A percentile compares a stretch with the other conserved stretches of the same genome.
phyloP scores from a whole-genome alignment of 2,113 vertebrate genomes.

The Proteles cristata region DNA sequence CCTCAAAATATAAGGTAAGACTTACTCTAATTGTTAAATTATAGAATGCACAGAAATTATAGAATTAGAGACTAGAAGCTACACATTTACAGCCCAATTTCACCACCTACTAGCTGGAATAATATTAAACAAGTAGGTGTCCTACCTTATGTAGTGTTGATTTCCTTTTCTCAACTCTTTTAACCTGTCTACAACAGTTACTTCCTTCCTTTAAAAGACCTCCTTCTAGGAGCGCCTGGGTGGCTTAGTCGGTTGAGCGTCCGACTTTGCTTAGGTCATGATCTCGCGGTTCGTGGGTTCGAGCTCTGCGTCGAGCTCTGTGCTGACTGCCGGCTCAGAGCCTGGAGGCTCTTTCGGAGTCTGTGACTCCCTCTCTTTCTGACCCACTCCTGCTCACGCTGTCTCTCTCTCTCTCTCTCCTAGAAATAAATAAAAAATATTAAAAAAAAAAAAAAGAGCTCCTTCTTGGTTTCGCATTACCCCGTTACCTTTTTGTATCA shows the following conservation, averaged over 20 bases:
- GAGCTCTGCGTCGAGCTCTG: too few relatives aligned
- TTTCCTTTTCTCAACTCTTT: neutral
- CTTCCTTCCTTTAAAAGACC: neutral
- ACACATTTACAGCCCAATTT: neutral
- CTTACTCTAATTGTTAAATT: neutral
- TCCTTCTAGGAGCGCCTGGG: too few relatives aligned
- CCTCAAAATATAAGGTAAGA: neutral
- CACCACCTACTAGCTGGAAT: neutral
- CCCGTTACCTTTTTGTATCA: neutral
- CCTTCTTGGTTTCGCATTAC: neutral
- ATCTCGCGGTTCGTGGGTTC: too few relatives aligned
- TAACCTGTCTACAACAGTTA: neutral
- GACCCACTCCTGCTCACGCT: too few relatives aligned
- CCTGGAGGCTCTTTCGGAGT: too few relatives aligned
- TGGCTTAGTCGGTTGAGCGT: too few relatives aligned
- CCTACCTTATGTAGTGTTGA: neutral
- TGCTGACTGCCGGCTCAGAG: too few relatives aligned
- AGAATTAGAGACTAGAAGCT: neutral
- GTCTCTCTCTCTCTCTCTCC: too few relatives aligned
- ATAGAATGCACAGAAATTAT: neutral
- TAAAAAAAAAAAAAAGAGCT: too few relatives aligned
- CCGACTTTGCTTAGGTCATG: too few relatives aligned
- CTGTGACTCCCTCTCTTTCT: too few relatives aligned
- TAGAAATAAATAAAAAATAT: too few relatives aligned
- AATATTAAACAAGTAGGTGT: neutral